Evolutionary conservation across 2,888 invertebrate genomes (phyloP).

Genomic region (Tribolium freemani): DNA sequence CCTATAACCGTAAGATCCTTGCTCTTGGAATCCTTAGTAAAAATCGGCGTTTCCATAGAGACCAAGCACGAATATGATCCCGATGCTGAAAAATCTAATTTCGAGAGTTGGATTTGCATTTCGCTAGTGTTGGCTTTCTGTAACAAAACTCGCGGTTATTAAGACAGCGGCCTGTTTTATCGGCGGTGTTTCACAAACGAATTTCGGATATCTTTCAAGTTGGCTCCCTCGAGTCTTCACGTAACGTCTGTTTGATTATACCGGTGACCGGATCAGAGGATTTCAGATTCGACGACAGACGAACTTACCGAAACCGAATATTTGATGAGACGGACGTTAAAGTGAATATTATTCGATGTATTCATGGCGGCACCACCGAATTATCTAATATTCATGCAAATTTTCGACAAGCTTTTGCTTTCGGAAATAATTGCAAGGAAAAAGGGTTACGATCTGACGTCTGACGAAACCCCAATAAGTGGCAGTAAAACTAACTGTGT

Average conservation of each 20-base stretch:
- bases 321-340: constrained; percentile 26
- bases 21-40: constrained; percentile 83
- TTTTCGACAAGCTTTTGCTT: background rate
- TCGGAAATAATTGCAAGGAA: background rate
- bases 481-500: too few relatives aligned
- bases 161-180: constrained; percentile 5
- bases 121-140: constrained; percentile 78
- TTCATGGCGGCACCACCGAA: constrained; percentile 15
- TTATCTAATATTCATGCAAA: constrained; percentile 28
- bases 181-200: constrained; percentile 17
- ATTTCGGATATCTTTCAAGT: constrained; percentile 13
- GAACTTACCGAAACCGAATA: constrained; percentile 26
- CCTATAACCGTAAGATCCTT: constrained; percentile 86
- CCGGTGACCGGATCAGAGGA: constrained; percentile 22
- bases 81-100: constrained; percentile 82
- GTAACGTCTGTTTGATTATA: constrained; percentile 30
- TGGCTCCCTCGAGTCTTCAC: background rate
- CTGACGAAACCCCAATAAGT: too few relatives aligned
- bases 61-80: constrained; percentile 88
- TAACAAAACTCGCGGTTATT: constrained; percentile 55
- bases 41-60: constrained; percentile 85
- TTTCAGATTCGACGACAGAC: constrained; percentile 2
- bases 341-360: constrained; percentile 33
- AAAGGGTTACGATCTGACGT: background rate
- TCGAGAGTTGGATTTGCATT: constrained; percentile 79